Base-by-base conservation (phyloP, 1,140 invertebrate genomes). In the Euwallacea similis region DNA sequence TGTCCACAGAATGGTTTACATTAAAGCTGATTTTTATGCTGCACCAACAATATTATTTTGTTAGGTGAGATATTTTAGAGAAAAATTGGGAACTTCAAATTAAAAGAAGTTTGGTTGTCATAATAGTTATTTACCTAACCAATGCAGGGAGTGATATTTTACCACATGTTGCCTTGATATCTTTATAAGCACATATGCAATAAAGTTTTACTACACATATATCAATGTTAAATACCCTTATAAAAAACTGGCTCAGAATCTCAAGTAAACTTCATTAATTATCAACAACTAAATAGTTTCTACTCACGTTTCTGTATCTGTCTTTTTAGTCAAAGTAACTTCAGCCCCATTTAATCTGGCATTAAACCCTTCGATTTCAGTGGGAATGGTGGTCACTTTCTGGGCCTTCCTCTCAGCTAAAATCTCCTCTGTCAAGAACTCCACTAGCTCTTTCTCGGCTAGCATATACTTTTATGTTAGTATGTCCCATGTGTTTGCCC, bases 341-440 rank as follows among this genome's bases (percentile, higher is more conserved):
- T 95, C 90, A 55, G 93, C 88, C 11, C 91, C 91, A 78, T 91
- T 85, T 0, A 90, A 83, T 61, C 88, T 87, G 0, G 95, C 88
- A 74, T 87, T 84, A 79, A 96, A 97, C 0, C 90, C 93, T 16
- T 92, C 89, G 21, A 96, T 73, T 76, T 89, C 88, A n/a, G 87
- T 86, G 6, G 91, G 91, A 74, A 93, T 86, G 0, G 86, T 87
- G 80, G 90, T 90, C 2, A 87, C 78, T 80, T 93, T 93, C 74
- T 90, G 89, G 7, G 90, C 87, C 81, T 94, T 93, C 72, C 89
- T 90, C 81, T 97, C 95, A 0, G 92, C 90, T 61, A 91, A 85
- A 71, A 97, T 96, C 84, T 97, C 95, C 81, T 96, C 93, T 6
- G 89, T 89, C 0, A 97, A 81, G 79, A 96, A 96, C 79, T 94